Percentiles rank a stretch among this genome's conserved stretches.
Evolutionary conservation across 2,888 invertebrate species (phyloP).

Genomic region (Philhelius pedissequus): DNA sequence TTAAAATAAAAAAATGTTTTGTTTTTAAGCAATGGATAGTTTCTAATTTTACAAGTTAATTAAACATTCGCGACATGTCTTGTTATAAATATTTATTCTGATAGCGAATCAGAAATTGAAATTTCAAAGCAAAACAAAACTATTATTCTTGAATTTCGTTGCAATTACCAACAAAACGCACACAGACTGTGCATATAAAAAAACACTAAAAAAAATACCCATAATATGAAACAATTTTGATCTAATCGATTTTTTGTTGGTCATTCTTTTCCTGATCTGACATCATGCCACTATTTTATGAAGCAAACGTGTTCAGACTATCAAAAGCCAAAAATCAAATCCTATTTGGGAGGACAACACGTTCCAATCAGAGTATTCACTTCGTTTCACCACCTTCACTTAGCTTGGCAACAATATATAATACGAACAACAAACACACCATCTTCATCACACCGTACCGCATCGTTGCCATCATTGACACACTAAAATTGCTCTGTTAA

Average conservation of each 20-base stretch:
- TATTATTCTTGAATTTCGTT: conserved; percentile 3
- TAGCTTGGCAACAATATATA: background rate
- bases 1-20: too few species aligned
- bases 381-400: conserved; percentile 28
- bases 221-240: conserved; percentile 24
- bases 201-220: background rate
- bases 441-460: background rate
- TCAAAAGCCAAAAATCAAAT: conserved; percentile 15
- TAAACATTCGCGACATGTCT: too few species aligned
- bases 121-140: background rate
- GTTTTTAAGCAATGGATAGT: too few species aligned
- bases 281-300: conserved; percentile 43
- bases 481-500: conserved; percentile 22
- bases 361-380: conserved; percentile 33
- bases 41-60: too few species aligned
- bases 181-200: background rate
- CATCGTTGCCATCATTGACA: conserved; percentile 43
- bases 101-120: background rate
- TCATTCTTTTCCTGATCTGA: conserved; percentile 34
- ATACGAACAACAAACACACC: background rate
- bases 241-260: conserved; percentile 46
- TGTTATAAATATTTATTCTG: too few species aligned
- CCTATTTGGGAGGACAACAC: conserved; percentile 49
- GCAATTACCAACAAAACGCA: background rate
- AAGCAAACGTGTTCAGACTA: conserved; percentile 42